Conservation (phyloP, 1,140 invertebrate genomes). For the Bombus polaris region DNA sequence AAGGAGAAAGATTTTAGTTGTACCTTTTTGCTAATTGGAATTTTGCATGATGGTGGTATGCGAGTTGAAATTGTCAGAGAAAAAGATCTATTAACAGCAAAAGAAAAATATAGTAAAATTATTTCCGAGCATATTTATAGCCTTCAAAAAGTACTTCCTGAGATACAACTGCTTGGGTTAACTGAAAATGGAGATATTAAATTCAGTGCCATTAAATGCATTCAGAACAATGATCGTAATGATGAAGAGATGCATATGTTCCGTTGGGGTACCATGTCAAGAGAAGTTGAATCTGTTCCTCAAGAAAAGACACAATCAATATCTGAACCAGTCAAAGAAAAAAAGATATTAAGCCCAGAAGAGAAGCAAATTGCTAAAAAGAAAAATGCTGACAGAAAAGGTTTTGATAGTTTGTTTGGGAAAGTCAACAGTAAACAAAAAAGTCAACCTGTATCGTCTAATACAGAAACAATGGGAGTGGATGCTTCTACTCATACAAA, state of each 20-base stretch:
- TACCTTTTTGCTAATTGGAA: conserved; percentile 77
- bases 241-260: conserved; percentile 68
- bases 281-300: background rate
- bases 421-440: conserved; percentile 65
- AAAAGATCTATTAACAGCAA: conserved; percentile 66
- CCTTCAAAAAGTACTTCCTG: conserved; percentile 75
- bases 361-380: conserved; percentile 31
- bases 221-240: conserved; percentile 67
- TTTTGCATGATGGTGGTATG: conserved; percentile 72
- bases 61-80: conserved; percentile 77
- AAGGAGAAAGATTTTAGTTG: conserved; percentile 66
- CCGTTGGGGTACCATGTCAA: conserved; percentile 47
- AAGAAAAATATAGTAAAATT: conserved; percentile 75
- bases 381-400: conserved; percentile 65
- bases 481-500: background rate
- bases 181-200: conserved; percentile 71
- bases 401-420: conserved; percentile 75
- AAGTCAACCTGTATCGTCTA: background rate
- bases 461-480: conserved; percentile 1
- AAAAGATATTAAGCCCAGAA: conserved; percentile 7
- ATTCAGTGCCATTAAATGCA: conserved; percentile 77
- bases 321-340: background rate
- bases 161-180: conserved; percentile 73
- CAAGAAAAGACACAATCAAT: background rate
- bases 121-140: conserved; percentile 81